Percentiles rank a stretch among this genome's conserved stretches.
Conservation (phyloP, 2,888 invertebrate genomes). For the Dascillus cervinus region DNA sequence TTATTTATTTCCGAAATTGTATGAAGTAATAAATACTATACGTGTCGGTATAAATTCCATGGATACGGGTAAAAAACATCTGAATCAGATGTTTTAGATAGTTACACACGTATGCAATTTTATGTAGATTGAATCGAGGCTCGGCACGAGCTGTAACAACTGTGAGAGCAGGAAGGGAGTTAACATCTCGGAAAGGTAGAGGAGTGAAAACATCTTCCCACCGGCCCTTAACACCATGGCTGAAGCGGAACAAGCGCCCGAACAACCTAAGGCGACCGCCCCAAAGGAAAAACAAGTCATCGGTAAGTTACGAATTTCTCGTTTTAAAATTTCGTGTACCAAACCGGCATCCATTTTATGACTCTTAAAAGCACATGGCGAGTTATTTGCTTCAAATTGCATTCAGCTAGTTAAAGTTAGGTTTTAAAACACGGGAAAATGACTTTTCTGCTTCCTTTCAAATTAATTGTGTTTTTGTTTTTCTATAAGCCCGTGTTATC, state of each 20-base stretch:
- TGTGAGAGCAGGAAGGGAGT: constrained; percentile 55
- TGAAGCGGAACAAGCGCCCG: constrained; percentile 73
- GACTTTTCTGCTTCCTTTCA: no score
- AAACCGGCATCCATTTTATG: not conserved
- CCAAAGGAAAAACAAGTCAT: constrained; percentile 84
- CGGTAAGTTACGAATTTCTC: constrained; percentile 50
- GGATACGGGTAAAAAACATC: constrained; percentile 5
- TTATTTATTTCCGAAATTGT: not conserved
- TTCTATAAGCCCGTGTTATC: no score
- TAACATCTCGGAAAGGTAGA: constrained; percentile 69
- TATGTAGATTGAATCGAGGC: constrained; percentile 17
- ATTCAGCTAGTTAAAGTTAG: no score
- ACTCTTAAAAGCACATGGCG: no score
- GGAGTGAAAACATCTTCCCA: constrained; percentile 70
- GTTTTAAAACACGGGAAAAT: no score
- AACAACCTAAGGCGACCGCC: constrained; percentile 49
- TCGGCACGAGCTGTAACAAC: constrained; percentile 38
- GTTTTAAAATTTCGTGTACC: not conserved
- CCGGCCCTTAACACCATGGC: constrained; percentile 84
- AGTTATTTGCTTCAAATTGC: no score
- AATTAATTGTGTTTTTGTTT: no score
- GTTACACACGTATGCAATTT: not conserved
- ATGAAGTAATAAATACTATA: constrained; percentile 4
- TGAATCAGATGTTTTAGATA: constrained; percentile 1
- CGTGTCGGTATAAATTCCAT: constrained; percentile 7